phyloP scores from a whole-genome alignment of 2,797 vertebrate species.

The Peromyscus attwateri region DNA sequence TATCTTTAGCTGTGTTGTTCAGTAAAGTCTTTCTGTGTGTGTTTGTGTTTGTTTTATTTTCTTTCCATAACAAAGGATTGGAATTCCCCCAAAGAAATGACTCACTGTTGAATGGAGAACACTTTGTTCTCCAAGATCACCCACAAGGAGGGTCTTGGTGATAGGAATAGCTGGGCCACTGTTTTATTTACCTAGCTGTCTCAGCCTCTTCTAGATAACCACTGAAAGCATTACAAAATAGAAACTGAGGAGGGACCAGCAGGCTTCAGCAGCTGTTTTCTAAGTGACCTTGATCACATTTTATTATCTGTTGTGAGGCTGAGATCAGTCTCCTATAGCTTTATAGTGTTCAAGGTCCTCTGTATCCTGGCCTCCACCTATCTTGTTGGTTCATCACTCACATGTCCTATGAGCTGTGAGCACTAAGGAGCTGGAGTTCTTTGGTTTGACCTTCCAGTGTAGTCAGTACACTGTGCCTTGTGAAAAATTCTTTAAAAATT shows the following conservation, averaged over 20 bases:
- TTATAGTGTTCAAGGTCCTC: neutral
- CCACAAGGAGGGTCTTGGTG: neutral
- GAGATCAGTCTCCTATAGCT: neutral
- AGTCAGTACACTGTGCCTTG: neutral
- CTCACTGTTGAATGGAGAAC: neutral
- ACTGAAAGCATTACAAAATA: neutral
- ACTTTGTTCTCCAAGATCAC: neutral
- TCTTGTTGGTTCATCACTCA: constrained; percentile 8
- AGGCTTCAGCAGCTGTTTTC: constrained; percentile 20
- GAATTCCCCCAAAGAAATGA: neutral
- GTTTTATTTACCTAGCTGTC: neutral
- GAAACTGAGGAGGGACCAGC: constrained; percentile 5
- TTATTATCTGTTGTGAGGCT: neutral
- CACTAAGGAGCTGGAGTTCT: neutral
- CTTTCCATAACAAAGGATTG: constrained; percentile 29
- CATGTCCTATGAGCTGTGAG: neutral
- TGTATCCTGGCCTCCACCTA: neutral
- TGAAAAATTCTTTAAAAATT: neutral
- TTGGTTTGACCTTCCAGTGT: constrained; percentile 15
- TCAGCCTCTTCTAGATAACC: neutral
- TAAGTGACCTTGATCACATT: neutral
- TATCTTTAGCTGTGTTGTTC: neutral
- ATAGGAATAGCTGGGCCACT: neutral
- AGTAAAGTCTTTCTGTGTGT: neutral
- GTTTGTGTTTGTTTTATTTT: neutral